A percentile compares a stretch with the other conserved stretches of the same genome.
Evolutionary conservation across 2,797 vertebrate species (phyloP).

Genomic region (Poeciliopsis presidionis): DNA sequence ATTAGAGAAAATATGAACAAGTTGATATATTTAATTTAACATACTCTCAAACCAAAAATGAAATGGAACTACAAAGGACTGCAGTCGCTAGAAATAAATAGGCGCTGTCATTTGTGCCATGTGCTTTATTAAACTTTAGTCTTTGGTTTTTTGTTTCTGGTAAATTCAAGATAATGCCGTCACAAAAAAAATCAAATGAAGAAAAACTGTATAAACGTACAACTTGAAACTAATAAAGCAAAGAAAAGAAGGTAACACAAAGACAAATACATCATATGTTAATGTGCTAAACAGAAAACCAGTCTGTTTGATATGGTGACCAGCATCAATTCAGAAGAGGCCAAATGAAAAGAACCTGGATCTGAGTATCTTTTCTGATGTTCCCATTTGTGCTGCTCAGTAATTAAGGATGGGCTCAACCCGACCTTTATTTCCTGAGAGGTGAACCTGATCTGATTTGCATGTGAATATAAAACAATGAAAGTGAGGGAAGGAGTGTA

Average conservation of each 20-base stretch:
- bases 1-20: neutral
- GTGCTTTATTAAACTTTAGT: neutral
- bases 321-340: slow-evolving; percentile 31
- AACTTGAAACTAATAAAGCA: neutral
- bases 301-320: neutral
- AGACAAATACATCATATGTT: neutral
- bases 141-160: neutral
- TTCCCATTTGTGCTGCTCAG: slow-evolving; percentile 10
- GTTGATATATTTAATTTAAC: neutral
- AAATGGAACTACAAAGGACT: neutral
- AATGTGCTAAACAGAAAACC: neutral
- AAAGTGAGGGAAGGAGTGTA: slow-evolving; percentile 56
- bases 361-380: slow-evolving; percentile 37
- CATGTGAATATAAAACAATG: slow-evolving; percentile 67
- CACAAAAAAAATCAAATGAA: neutral
- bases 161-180: neutral
- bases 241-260: neutral
- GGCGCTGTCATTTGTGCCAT: neutral
- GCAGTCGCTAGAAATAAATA: neutral
- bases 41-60: neutral
- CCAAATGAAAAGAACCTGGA: slow-evolving; percentile 36
- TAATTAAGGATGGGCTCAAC: slow-evolving; percentile 32
- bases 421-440: slow-evolving; percentile 46
- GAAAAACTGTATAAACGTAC: neutral
- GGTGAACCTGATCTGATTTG: slow-evolving; percentile 51